Percentiles rank a stretch among this genome's conserved stretches.
These are phyloP conservation scores for Drosophila virilis DNA, from an alignment of 1,140 invertebrate species.

Conservation along the genomic window DNA sequence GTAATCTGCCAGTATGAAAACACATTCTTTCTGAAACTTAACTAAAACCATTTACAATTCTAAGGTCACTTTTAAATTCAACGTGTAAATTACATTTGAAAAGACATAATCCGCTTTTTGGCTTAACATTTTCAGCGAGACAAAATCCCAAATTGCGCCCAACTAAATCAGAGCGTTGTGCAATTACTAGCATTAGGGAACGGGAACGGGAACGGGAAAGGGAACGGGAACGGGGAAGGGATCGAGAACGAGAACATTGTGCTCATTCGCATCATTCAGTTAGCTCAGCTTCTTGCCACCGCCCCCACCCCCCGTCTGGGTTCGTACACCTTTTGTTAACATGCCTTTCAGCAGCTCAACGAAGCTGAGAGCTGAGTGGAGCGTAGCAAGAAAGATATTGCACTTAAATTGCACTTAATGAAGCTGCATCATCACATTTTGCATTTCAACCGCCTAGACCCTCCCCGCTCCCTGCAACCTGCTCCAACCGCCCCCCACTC, in stretches of 20 bases:
- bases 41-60: slow-evolving; percentile 23
- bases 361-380: slow-evolving; percentile 12
- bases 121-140: slow-evolving; percentile 60
- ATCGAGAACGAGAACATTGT: slow-evolving; percentile 37
- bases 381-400: slow-evolving; percentile 61
- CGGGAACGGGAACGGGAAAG: slow-evolving; percentile 36
- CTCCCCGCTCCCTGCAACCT: too few relatives aligned
- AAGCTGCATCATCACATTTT: slow-evolving; percentile 81
- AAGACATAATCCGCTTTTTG: slow-evolving; percentile 73
- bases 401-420: slow-evolving; percentile 80
- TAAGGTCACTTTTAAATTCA: slow-evolving; percentile 66
- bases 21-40: not conserved
- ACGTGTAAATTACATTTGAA: slow-evolving; percentile 64
- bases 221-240: slow-evolving; percentile 26
- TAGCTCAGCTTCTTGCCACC: slow-evolving; percentile 19
- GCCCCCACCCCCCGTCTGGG: slow-evolving; percentile 16
- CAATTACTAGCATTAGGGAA: slow-evolving; percentile 76
- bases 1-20: slow-evolving; percentile 10
- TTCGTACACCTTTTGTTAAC: slow-evolving; percentile 71
- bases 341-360: slow-evolving; percentile 70
- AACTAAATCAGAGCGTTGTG: slow-evolving; percentile 77
- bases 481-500: too few relatives aligned
- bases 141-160: slow-evolving; percentile 58
- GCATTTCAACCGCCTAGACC: slow-evolving; percentile 53
- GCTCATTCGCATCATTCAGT: slow-evolving; percentile 42